phyloP scores from a whole-genome alignment of 2,888 invertebrate species.

The Cantharis flavilabris region DNA sequence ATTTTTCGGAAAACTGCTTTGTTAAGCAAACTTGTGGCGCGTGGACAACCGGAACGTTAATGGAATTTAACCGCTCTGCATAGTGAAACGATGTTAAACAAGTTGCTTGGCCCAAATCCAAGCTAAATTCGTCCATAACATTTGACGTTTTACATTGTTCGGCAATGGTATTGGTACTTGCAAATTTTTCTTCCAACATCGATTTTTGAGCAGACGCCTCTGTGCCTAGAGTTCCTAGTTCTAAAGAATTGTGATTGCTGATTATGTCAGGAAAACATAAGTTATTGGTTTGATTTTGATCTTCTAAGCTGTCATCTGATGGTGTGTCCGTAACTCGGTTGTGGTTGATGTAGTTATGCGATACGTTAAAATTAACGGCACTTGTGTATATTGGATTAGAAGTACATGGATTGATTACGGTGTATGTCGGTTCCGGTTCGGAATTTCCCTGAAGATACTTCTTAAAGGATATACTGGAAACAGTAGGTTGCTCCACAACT shows the following conservation, averaged over 20 bases:
- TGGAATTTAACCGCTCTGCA: slow-evolving; percentile 22
- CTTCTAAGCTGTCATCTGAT: slow-evolving; percentile 60
- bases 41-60: slow-evolving; percentile 40
- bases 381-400: slow-evolving; percentile 55
- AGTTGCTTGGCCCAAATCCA: slow-evolving; percentile 28
- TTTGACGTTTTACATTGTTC: background rate
- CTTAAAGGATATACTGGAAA: slow-evolving; percentile 46
- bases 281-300: slow-evolving; percentile 35
- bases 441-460: slow-evolving; percentile 47
- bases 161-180: background rate
- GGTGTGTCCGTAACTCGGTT: slow-evolving; percentile 52
- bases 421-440: slow-evolving; percentile 33
- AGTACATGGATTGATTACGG: slow-evolving; percentile 36
- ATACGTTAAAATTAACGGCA: slow-evolving; percentile 65
- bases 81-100: slow-evolving; percentile 20
- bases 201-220: background rate
- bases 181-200: slow-evolving; percentile 6
- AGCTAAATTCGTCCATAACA: background rate
- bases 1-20: slow-evolving; percentile 32
- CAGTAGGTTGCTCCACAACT: slow-evolving; percentile 33
- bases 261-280: slow-evolving; percentile 60
- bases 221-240: slow-evolving; percentile 35
- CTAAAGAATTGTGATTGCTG: slow-evolving; percentile 61
- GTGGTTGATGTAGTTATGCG: slow-evolving; percentile 58
- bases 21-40: slow-evolving; percentile 41